A percentile compares a stretch with the other conserved stretches of the same genome.
Evolutionary conservation across 2,113 vertebrate genomes (phyloP).

Genomic region (Carassius gibelio): DNA sequence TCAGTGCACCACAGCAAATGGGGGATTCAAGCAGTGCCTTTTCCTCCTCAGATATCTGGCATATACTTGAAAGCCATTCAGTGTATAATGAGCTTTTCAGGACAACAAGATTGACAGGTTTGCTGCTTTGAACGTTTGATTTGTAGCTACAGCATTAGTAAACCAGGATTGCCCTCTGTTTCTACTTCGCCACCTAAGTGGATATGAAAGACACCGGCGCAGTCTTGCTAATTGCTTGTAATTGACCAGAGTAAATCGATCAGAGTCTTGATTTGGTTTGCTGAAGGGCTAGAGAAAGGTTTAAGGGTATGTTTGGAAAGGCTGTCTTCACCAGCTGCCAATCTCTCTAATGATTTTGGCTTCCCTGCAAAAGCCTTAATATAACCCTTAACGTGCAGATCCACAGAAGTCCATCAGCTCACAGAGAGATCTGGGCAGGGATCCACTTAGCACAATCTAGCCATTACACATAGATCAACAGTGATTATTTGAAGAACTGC

Average conservation of each 20-base stretch:
- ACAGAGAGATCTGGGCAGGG: conserved; percentile 17
- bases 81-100: conserved; percentile 11
- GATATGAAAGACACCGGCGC: conserved; percentile 20
- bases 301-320: conserved; percentile 41
- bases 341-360: conserved; percentile 41
- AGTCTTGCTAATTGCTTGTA: conserved; percentile 41
- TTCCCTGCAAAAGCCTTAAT: conserved; percentile 25
- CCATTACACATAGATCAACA: conserved; percentile 33
- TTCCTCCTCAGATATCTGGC: conserved; percentile 13
- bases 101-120: conserved; percentile 17
- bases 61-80: conserved; percentile 25
- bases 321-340: conserved; percentile 38
- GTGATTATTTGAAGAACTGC: conserved; percentile 28
- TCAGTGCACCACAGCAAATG: conserved; percentile 27
- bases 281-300: conserved; percentile 37
- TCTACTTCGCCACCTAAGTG: conserved; percentile 13
- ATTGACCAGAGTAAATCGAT: conserved; percentile 41
- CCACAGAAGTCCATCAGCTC: conserved; percentile 27
- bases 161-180: conserved; percentile 28
- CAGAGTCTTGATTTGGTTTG: conserved; percentile 39
- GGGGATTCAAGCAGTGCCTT: conserved; percentile 4
- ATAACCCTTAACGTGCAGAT: conserved; percentile 16
- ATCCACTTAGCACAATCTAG: conserved; percentile 29
- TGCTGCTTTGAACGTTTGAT: conserved; percentile 24
- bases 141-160: not conserved